Evolutionary conservation across 2,888 invertebrate species (phyloP).

Genomic region (Syritta pipiens): DNA sequence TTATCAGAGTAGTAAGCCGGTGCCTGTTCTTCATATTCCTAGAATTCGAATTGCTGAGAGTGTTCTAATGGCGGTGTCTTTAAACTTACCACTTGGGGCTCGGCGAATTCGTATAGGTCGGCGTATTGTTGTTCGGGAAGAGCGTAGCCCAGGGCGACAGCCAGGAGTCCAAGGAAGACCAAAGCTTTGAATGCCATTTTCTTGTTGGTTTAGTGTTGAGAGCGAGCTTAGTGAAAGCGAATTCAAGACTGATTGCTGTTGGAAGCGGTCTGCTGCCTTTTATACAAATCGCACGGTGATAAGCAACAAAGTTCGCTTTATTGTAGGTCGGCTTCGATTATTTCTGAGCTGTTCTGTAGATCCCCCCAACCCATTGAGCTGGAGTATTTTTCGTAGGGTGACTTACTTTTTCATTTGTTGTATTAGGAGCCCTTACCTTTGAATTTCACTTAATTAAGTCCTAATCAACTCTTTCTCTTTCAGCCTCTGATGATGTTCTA

Average conservation of each 20-base stretch:
- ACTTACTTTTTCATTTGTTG: too few relatives aligned
- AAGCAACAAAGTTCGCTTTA: too few relatives aligned
- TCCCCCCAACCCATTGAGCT: too few relatives aligned
- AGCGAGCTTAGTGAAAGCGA: background rate
- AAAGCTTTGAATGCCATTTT: slow-evolving; percentile 15
- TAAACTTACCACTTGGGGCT: too few relatives aligned
- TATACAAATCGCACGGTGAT: background rate
- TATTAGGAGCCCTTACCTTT: too few relatives aligned
- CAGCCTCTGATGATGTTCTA: slow-evolving; percentile 29
- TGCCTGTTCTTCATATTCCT: background rate
- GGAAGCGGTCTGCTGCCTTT: background rate
- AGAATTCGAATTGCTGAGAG: background rate
- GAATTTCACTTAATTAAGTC: too few relatives aligned
- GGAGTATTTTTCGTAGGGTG: too few relatives aligned
- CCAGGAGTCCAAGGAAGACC: slow-evolving; percentile 9
- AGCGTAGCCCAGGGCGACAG: slow-evolving; percentile 20
- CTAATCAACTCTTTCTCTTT: too few relatives aligned
- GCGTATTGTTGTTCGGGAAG: slow-evolving; percentile 19
- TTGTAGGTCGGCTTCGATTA: too few relatives aligned
- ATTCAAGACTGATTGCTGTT: background rate
- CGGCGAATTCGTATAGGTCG: too few relatives aligned
- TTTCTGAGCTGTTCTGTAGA: too few relatives aligned
- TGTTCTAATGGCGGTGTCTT: background rate
- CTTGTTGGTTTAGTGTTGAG: too few relatives aligned
- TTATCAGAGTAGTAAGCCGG: background rate